phyloP scores from a whole-genome alignment of 2,888 invertebrate genomes.

The Thereva unica region DNA sequence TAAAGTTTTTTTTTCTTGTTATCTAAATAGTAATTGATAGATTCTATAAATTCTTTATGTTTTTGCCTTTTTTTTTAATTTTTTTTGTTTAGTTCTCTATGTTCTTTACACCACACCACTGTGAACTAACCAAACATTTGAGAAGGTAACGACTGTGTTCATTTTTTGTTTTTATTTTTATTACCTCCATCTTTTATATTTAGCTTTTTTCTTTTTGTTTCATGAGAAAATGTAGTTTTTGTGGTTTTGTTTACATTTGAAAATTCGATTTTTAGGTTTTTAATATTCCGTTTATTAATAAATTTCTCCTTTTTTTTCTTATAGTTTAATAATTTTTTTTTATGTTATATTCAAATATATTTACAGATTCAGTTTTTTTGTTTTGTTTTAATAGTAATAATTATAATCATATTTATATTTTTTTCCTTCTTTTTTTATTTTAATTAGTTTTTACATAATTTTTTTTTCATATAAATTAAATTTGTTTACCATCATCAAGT shows the following conservation, averaged over 20 bases:
- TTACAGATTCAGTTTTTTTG: constrained; percentile 25
- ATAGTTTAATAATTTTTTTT: constrained; percentile 26
- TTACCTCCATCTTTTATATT: constrained; percentile 11
- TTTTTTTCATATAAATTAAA: too few relatives aligned
- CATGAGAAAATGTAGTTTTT: neutral
- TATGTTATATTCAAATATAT: constrained; percentile 24
- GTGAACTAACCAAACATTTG: neutral
- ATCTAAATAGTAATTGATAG: constrained; percentile 15
- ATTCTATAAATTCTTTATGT: constrained; percentile 27
- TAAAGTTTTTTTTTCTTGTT: constrained; percentile 9
- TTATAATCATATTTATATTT: constrained; percentile 25
- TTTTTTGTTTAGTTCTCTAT: constrained; percentile 9
- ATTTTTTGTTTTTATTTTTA: neutral
- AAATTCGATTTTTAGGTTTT: constrained; percentile 30
- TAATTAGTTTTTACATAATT: constrained; percentile 2
- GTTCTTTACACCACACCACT: neutral
- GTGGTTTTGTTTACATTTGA: constrained; percentile 30
- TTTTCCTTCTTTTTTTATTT: constrained; percentile 17
- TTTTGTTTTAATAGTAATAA: constrained; percentile 23
- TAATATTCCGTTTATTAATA: constrained; percentile 34
- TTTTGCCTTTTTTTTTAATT: constrained; percentile 7
- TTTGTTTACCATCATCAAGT: too few relatives aligned
- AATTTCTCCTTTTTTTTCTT: constrained; percentile 18
- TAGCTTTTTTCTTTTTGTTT: constrained; percentile 11
- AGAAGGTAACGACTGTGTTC: too few relatives aligned